Base-by-base conservation (phyloP, 2,888 invertebrate genomes). In the Acronicta alni region DNA sequence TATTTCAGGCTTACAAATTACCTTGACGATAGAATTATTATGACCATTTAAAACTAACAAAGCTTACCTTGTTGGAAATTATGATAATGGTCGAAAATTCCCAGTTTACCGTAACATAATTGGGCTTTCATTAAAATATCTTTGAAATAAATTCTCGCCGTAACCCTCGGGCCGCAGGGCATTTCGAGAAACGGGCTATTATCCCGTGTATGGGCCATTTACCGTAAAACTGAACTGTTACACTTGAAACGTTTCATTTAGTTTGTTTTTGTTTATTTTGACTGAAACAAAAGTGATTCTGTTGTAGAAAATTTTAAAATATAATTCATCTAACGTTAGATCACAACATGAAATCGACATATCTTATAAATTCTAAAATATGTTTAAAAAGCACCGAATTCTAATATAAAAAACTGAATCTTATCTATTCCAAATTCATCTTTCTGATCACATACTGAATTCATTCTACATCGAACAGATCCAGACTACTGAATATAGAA, bases 121-220 rank as follows among this genome's bases (percentile, higher is more conserved):
- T 23, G 48, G 38, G 32, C 52, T 30, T 45, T 55, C 58, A 57
- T 73, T 61, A 73, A 66, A 72, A 69, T 72, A 43, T 58, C 73
- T 66, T 48, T 37, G 52, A 42, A 42, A 72, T 72, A 69, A 66
- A 69, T 69, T 58, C 51, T 41, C 46, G 16, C 39, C 38, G 47
- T 59, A 59, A 45, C 67, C 58, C 39, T 44, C 14, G 41, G 44
- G 60, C 46, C 46, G 17, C 18, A 2, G 45, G 55, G 49, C 41
- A 39, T 57, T 68, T 39, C 43, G 38, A 43, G 60, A 49, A 69
- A 67, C 54, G 66, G 41, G 55, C 75, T 61, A 67, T 77, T 75
- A 65, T 45, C 9, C 39, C 39, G 35, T 26, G 52, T 48, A 59
- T 67, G 60, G 48, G 8, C 66, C 57, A 67, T 75, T 75, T 68